These are phyloP conservation scores for Cosmorhoe ocellata DNA, from an alignment of 2,888 invertebrate genomes.

Conservation along the genomic window DNA sequence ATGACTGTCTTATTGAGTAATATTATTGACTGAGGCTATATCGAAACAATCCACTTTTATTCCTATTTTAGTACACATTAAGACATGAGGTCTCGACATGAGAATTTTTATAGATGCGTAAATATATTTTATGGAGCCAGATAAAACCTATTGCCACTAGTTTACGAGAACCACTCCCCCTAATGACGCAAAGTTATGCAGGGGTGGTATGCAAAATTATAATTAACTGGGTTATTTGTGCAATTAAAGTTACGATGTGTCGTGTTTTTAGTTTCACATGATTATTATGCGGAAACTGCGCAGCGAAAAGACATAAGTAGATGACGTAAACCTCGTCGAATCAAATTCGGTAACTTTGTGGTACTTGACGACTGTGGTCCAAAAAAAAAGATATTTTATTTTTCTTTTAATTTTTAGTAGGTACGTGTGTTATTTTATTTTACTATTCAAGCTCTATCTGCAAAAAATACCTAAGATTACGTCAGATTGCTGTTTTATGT, in stretches of 20 bases:
- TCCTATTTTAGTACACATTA: slow-evolving; percentile 50
- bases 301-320: background rate
- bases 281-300: background rate
- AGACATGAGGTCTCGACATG: slow-evolving; percentile 46
- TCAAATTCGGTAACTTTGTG: too few relatives aligned
- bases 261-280: background rate
- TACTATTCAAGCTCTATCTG: too few relatives aligned
- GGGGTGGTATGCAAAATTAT: slow-evolving; percentile 26
- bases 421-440: too few relatives aligned
- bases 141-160: slow-evolving; percentile 74
- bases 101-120: slow-evolving; percentile 63
- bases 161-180: slow-evolving; percentile 72
- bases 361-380: too few relatives aligned
- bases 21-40: too few relatives aligned
- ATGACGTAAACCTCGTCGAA: too few relatives aligned
- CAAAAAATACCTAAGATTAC: too few relatives aligned
- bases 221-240: slow-evolving; percentile 7
- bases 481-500: too few relatives aligned
- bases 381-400: too few relatives aligned
- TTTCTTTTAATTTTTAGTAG: too few relatives aligned
- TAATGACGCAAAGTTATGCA: slow-evolving; percentile 68
- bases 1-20: too few relatives aligned
- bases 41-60: slow-evolving; percentile 24
- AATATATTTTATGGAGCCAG: slow-evolving; percentile 77
- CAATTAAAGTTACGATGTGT: slow-evolving; percentile 6